Base-by-base conservation (phyloP, 2,797 vertebrate species). In the Hoplostethus atlanticus region DNA sequence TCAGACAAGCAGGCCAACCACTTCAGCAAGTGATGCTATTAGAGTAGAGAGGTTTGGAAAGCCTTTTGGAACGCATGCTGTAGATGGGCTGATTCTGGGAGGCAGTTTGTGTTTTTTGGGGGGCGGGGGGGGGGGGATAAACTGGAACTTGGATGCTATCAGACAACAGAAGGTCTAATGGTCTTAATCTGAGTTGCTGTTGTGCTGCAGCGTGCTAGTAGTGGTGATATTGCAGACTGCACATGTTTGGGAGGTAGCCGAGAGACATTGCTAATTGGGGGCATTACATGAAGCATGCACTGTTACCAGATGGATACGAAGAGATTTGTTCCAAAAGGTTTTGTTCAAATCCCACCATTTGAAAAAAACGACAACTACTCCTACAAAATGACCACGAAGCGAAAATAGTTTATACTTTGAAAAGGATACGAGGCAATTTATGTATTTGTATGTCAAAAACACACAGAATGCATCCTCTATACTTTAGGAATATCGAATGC, bases 151-250 rank as follows among this genome's bases (percentile, higher is more conserved):
- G 91, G 88, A 91, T 74, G 66, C 83, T 66, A 72, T 71, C 76
- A 84, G 73, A 80, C 86, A 87, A 83, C 91, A 92, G 87, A 91
- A 90, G 91, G 92, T 86, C 86, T 91, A 89, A 92, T 89, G 87
- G 88, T 85, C 80, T 88, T 87, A 83, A 91, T 90, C 89, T 79
- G 85, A 86, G 85, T 89, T 86, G 84, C 68, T 78, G 81, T 82
- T 52, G 82, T 84, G 74, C 30, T 17, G 44, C 46, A 44, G 44
- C 30, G 79, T 73, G 65, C 84, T 87, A 38, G 79, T 79, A 58
- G 79, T 84, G 86, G 84, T 86, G 82, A 77, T 79, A 68, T 80
- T 79, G 69, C 46, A 1, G 21, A 21, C 21, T 21, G 21, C 21
- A 21, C 21, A n/a, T n/a, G 21, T 21, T 21, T 21, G 21, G 21